phyloP scores from a whole-genome alignment of 2,797 vertebrate species.

The Gorsachius magnificus region DNA sequence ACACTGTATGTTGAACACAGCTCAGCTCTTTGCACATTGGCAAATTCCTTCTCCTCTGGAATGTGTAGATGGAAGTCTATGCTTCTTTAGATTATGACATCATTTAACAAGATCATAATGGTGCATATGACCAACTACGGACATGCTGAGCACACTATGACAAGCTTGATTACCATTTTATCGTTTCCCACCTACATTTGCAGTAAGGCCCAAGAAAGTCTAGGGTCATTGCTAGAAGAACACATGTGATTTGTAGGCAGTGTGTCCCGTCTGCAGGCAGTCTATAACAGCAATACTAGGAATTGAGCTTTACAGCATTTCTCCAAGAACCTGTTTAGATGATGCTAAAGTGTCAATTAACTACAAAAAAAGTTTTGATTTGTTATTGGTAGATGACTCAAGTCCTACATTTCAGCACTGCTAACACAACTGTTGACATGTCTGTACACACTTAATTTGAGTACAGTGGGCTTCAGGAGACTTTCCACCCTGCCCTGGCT shows the following conservation, averaged over 20 bases:
- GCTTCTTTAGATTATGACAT: not conserved
- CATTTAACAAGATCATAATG: not conserved
- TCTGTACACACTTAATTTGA: not conserved
- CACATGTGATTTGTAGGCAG: not conserved
- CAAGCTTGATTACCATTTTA: not conserved
- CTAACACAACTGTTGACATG: not conserved
- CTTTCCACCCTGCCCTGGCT: not conserved
- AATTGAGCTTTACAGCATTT: not conserved
- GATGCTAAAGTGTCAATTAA: not conserved
- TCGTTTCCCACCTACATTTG: not conserved
- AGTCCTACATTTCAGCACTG: not conserved
- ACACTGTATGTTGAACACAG: not conserved
- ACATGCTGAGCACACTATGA: not conserved
- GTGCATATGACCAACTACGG: not conserved
- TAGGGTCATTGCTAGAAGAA: not conserved
- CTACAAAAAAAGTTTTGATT: not conserved
- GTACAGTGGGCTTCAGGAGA: rapidly evolving
- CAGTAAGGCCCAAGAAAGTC: not conserved
- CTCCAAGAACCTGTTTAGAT: not conserved
- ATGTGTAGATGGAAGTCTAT: not conserved
- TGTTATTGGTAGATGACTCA: not conserved
- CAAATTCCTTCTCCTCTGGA: not conserved
- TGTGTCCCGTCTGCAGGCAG: not conserved
- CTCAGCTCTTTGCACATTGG: not conserved
- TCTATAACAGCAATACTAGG: not conserved